Conservation (phyloP, 2,113 vertebrate species). For the Phyllopteryx taeniolatus region DNA sequence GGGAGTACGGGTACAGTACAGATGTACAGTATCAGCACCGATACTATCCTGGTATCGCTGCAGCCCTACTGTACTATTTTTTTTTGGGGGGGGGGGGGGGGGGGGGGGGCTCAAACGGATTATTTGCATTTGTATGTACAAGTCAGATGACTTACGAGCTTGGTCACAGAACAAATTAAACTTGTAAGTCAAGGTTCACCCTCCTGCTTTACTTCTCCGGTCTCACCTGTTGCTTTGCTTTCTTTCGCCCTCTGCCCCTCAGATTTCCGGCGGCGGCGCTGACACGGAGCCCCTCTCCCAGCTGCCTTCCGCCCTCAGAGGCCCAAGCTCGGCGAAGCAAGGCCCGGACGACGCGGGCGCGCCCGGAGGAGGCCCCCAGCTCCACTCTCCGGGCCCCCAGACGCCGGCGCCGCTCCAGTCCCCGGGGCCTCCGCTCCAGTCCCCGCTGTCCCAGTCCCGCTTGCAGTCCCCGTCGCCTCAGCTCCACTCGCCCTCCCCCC, state of each 20-base stretch:
- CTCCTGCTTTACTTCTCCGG: background rate
- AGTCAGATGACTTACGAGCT: no score
- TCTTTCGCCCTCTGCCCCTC: constrained; percentile 16
- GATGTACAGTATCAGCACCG: no score
- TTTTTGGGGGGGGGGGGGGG: no score
- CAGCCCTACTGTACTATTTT: no score
- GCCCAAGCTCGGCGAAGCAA: constrained; percentile 70
- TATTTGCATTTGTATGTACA: no score
- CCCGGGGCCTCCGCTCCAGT: constrained; percentile 50
- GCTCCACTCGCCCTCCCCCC: constrained; percentile 56
- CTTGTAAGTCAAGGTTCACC: background rate
- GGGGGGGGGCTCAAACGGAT: no score
- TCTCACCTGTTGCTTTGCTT: constrained; percentile 5
- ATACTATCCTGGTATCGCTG: no score
- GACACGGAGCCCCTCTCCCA: constrained; percentile 84
- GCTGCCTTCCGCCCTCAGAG: constrained; percentile 82
- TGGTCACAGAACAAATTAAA: no score
- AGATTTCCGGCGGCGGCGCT: constrained; percentile 69
- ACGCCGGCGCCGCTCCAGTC: constrained; percentile 49
- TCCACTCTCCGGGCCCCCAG: constrained; percentile 49
- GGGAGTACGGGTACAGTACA: no score
- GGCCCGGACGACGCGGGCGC: constrained; percentile 43
- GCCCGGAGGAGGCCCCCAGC: constrained; percentile 44
- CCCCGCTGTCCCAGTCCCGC: constrained; percentile 48
- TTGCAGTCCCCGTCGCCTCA: constrained; percentile 57